Evolutionary conservation across 2,888 invertebrate species (phyloP), one percentile per base, ranked within the genome.

Genomic region (Dryobotodes eremita): DNA sequence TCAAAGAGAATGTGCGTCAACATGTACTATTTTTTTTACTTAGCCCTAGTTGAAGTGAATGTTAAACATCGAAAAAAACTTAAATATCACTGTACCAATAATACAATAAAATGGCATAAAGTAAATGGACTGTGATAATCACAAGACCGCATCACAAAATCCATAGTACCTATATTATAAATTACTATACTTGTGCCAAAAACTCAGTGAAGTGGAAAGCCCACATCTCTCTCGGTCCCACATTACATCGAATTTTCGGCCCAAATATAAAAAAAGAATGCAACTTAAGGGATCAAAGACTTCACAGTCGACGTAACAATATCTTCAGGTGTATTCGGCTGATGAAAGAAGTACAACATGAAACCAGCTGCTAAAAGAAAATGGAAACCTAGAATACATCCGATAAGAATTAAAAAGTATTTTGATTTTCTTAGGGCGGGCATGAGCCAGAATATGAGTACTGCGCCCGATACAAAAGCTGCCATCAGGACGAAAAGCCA

Each of bases 401-500:
- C 96, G 0, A 93, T 92, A 11, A 97, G 82, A 42, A 96, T 92
- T 0, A 95, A 62, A 78, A 93, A 96, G 69, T 97, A 96, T 94
- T 97, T 97, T 0, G 98, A 98, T 88, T 97, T 97, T 75, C 97
- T 97, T 78, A 98, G 89, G 0, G 98, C 98, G 0, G 99, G 99
- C 92, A 98, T 97, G 17, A 99, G 97, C 81, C 99, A 98, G 81
- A 98, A 97, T 42, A 99, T 97, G 23, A 99, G 97, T 4, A 99
- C 99, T 0, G 95, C 98, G 13, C 99, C 99, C 0, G 99, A 99
- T 50, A 99, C 95, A 55, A 98, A 95, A 0, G 99, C 98, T 0
- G 98, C 99, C 88, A 98, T 96, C 59, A 98, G 95, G 0, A 99
- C 98, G 70, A 99, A 97, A 11, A 98, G 92, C 99, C 99, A 99